A percentile compares a stretch with the other conserved stretches of the same genome.
Conservation (phyloP, 2,888 invertebrate genomes). For the Acholoe squamosa region DNA sequence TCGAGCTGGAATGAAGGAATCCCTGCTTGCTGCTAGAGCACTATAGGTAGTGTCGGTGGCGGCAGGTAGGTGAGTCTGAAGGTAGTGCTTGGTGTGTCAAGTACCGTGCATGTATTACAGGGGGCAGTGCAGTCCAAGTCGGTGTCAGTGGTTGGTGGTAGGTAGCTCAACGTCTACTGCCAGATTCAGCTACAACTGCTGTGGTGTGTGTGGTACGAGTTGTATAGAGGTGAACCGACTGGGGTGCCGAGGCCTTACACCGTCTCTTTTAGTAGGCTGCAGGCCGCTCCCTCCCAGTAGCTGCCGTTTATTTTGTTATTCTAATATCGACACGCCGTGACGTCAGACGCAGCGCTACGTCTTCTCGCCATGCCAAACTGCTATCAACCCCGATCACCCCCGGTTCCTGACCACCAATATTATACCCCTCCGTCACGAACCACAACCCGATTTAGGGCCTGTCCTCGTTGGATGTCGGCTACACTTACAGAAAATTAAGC, state of each 20-base stretch:
- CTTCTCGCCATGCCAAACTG: not conserved
- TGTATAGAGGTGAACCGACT: not conserved
- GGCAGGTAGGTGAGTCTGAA: not conserved
- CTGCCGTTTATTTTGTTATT: conserved; percentile 60
- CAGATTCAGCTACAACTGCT: conserved; percentile 25
- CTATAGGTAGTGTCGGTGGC: no score
- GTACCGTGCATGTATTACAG: conserved; percentile 19
- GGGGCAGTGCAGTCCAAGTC: conserved; percentile 39
- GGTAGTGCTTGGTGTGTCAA: conserved; percentile 21
- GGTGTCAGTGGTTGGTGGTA: not conserved
- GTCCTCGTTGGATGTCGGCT: not conserved
- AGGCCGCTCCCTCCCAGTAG: not conserved
- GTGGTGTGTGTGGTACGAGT: not conserved
- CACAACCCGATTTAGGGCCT: not conserved
- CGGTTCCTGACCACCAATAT: not conserved
- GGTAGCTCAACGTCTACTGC: not conserved
- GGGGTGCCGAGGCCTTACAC: not conserved
- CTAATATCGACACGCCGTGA: conserved; percentile 60
- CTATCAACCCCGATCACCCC: not conserved
- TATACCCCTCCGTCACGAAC: not conserved
- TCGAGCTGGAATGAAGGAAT: not conserved
- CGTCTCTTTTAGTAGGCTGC: conserved; percentile 57
- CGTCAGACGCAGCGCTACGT: conserved; percentile 33
- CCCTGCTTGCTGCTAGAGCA: no score
- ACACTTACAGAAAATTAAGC: not conserved